A percentile compares a stretch with the other conserved stretches of the same genome.
phyloP scores from a whole-genome alignment of 2,797 vertebrate genomes.

The Saxicola maurus region DNA sequence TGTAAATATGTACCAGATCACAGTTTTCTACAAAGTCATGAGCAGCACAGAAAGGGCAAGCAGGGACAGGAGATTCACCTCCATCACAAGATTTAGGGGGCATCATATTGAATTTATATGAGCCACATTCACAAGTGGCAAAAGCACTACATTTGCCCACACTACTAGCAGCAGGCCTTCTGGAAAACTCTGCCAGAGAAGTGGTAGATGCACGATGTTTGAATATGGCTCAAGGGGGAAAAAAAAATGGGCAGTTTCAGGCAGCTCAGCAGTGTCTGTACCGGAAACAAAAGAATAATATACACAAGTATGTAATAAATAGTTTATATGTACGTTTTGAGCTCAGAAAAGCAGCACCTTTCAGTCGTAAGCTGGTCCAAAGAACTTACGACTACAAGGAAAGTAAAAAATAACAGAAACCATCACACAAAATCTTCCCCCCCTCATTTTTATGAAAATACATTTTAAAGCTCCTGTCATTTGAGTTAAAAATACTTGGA shows the following conservation, averaged over 20 bases:
- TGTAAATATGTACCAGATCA: not conserved
- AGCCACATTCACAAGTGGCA: not conserved
- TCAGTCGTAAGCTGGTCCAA: not conserved
- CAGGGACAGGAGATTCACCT: not conserved
- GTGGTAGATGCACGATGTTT: not conserved
- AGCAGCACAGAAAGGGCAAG: not conserved
- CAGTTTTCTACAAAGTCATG: not conserved
- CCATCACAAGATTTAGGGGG: not conserved
- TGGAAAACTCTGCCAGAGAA: not conserved
- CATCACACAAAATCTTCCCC: not conserved
- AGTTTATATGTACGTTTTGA: not conserved
- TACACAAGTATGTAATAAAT: not conserved
- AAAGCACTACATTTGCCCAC: not conserved
- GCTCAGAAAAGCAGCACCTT: not conserved
- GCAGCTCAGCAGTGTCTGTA: not conserved
- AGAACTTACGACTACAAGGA: not conserved
- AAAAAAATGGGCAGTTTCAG: not conserved
- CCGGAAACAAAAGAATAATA: not conserved
- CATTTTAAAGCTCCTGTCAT: not conserved
- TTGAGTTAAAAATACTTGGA: not conserved
- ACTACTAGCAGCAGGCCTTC: not conserved
- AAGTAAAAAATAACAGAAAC: not conserved
- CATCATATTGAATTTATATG: not conserved
- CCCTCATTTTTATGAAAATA: not conserved
- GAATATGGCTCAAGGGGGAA: not conserved